Base-by-base conservation (phyloP, 2,888 invertebrate species). In the Brachypterus glaber region DNA sequence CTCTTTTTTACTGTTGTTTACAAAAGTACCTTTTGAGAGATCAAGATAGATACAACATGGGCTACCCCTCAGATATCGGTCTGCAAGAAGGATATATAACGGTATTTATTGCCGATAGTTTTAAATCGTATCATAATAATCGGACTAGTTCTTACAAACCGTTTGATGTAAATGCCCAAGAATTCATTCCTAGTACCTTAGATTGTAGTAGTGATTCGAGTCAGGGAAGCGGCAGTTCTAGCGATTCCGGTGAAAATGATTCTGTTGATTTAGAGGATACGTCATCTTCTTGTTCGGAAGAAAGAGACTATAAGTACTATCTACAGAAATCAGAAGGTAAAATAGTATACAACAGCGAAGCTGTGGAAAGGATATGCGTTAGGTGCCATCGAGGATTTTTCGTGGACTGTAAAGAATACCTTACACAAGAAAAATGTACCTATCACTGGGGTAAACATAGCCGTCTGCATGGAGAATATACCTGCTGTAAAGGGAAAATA, bases 401-500 rank as follows among this genome's bases (percentile, higher is more conserved):
- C 52, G 76, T 88, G 41, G 74, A 77, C 47, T 69, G 74, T 17
- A 84, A 84, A 17, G 76, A 80, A 55, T 88, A 88, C 59, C 60
- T 81, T 15, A 74, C 74, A 2, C 70, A 74, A 30, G 87, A 88
- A 46, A 70, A 74, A 39, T 98, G 97, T 66, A 59, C 71, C 12
- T 88, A 89, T 62, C 97, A 98, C 61, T 89, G 86, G 82, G 95
- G 93, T 14, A 83, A 85, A 51, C 64, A 82, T 16, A 68, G 70
- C 30, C 30, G 35, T 11, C 42, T 39, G 9, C 39, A 45, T 3
- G 41, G 48, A 14, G 52, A 51, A 9, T 82, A 78, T 62, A 67
- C 72, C 5, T 88, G 88, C 55, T 88, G 88, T 56, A 65, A 68
- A 5, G 66, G 64, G 1, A 55, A 64, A 13, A 65, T 69, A 1